Evolutionary conservation across 1,140 invertebrate species (phyloP), one percentile per base, ranked within the genome.

Genomic region (Drosophila kurseongensis): DNA sequence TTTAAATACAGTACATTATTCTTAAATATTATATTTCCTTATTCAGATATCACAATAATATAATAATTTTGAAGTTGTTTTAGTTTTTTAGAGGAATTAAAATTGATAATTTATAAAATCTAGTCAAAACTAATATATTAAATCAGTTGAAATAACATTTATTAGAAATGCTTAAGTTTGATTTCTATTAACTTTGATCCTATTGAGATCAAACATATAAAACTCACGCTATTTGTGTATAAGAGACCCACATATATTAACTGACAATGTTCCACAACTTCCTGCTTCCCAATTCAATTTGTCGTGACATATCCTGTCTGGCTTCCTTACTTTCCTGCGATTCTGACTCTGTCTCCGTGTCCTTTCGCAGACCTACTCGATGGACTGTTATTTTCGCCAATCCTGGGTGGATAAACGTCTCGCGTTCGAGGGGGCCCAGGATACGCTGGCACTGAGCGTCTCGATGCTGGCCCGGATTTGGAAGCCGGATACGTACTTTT

Each of bases 401-500:
- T 95, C 95, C 29, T 97, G 96, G 96, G 94, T 96, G 14, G 96
- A 97, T 91, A 93, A 94, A 67, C 93, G 96, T 42, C 93, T 97
- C 65, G 95, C 95, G 10, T 96, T 96, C 85, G 93, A 94, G 51
- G 94, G 95, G 32, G 93, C 93, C 69, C 94, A 94, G 88, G 92
- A 93, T 71, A 95, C 95, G 16, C 92, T 97, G 23, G 95, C 96
- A 0, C 92, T 97, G 41, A 96, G 95, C 85, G 96, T 96, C 72
- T 95, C 95, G 29, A 96, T 96, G 95, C 91, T 97, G 69, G 94
- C 94, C 12, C 93, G 95, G 72, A 97, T 98, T 67, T 98, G 97
- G 97, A 97, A 97, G 90, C 97, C 97, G 2, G 97, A 98, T 93
- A 98, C 97, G 10, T 97, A 96, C 92, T 97, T 98, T 91, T 95